Percentiles rank a stretch among this genome's conserved stretches.
phyloP scores from a whole-genome alignment of 1,140 invertebrate genomes.

The Goniozus legneri region DNA sequence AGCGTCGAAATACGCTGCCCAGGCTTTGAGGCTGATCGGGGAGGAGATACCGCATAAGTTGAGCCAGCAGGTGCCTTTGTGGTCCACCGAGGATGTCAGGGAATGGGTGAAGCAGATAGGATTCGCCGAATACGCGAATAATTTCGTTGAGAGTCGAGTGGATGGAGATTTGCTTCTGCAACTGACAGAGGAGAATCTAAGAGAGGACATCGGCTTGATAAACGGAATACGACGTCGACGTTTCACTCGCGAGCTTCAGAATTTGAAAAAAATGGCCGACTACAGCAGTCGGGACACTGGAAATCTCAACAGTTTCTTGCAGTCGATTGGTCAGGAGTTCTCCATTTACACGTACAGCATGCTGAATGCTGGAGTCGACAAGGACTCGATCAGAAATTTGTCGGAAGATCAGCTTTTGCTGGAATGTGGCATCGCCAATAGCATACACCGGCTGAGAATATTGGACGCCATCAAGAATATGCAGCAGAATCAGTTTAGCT shows the following conservation, averaged over 20 bases:
- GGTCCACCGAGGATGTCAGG: constrained; percentile 93
- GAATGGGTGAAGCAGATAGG: constrained; percentile 99
- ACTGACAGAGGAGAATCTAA: constrained; percentile 87
- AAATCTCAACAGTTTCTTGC: constrained; percentile 88
- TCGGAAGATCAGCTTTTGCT: constrained; percentile 86
- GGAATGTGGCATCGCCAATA: constrained; percentile 91
- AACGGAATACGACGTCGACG: constrained; percentile 92
- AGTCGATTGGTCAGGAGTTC: constrained; percentile 84
- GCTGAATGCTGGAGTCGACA: constrained; percentile 92
- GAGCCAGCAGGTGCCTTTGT: constrained; percentile 95
- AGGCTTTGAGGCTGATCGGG: constrained; percentile 91
- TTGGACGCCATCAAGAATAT: constrained; percentile 81
- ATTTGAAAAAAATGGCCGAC: constrained; percentile 94
- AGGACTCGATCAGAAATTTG: constrained; percentile 73
- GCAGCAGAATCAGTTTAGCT: constrained; percentile 57
- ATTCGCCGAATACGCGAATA: constrained; percentile 77
- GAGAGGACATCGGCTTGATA: constrained; percentile 86
- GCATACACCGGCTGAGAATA: constrained; percentile 90
- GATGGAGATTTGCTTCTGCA: constrained; percentile 97
- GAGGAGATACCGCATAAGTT: constrained; percentile 96
- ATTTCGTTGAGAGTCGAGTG: constrained; percentile 88
- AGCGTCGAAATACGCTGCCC: constrained; percentile 94
- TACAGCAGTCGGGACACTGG: constrained; percentile 92
- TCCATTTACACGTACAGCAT: constrained; percentile 96
- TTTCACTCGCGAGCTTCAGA: constrained; percentile 92